Evolutionary conservation across 2,888 invertebrate genomes (phyloP), one percentile per base, ranked within the genome.

Genomic region (Himalopsyche tibetana): DNA sequence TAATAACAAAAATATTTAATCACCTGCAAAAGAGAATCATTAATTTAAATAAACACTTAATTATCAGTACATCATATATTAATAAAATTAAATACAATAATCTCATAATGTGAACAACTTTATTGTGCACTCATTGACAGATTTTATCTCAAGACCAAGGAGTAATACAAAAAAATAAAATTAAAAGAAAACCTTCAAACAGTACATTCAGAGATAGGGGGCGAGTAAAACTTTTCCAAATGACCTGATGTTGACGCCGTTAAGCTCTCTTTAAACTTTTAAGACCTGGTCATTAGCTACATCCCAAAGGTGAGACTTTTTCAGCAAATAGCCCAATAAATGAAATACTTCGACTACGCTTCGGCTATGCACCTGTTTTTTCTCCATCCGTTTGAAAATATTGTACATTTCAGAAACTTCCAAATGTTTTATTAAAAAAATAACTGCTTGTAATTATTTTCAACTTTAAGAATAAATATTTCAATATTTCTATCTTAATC

Each of bases 261-360:
- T 85, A 88, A 87, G 86, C 84, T 87, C 87, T 88, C 87, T 88
- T 88, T 86, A 88, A 88, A 88, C 86, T 88, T 88, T 87, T 84
- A 88, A 88, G 86, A 86, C 83, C 81, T 83, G 83, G 85, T 87
- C 87, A 88, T 88, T 88, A 87, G 88, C 84, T 84, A 85, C 85
- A 81, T 86, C 80, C 87, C 87, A 69, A 82, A 87, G 86, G 87
- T 87, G 87, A 87, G 84, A 79, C 63, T 63, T 63, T 63, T 19
- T 8, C 19, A 12, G 63, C 63, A 19, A 63, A 63, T 63, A 8
- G 63, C 19, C 15, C 63, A 63, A 63, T 63, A 63, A 63, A 63
- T 19, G 63, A 8, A 5, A 63, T 19, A 63, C 63, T 63, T 63
- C 19, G 19, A 63, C 63, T 63, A 5, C 28, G 28, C 28, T 28